Base-by-base conservation (phyloP, 2,113 vertebrate genomes). In the Ammodytes dubius region DNA sequence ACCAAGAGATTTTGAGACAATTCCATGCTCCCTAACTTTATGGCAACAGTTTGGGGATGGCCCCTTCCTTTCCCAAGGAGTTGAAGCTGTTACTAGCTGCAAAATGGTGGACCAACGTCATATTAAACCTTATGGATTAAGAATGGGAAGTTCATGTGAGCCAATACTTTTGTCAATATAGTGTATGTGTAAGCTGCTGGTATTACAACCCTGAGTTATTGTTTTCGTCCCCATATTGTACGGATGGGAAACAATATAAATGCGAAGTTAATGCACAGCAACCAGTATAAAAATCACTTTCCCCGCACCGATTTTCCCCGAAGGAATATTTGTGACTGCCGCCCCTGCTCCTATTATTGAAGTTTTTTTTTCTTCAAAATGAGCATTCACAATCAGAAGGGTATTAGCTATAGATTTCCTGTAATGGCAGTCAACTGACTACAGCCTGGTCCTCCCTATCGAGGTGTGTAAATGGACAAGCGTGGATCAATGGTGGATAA, bases 401-500 rank as follows among this genome's bases (percentile, higher is more conserved):
- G 71, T 88, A 93, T 93, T 86, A 88, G 63, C 57, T 94, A 94
- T 93, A 61, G 92, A 94, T 95, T 95, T 93, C 91, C 88, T 73
- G 88, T 95, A 94, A 94, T 95, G 90, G 85, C 19, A n/a, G 79
- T 79, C 82, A 27, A 84, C 86, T 80, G 87, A 91, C 83, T 86
- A 74, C 67, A 50, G 76, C 60, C 59, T 27, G 56, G 50, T 79
- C 64, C 77, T 74, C 76, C 81, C 79, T 27, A 85, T 87, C 14
- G 45, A 66, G 77, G 58, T 68, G 39, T 88, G 27, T 27, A 27
- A 89, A 87, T 86, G 76, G 91, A 88, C 58, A 42, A n/a, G 14
- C 52, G 17, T 50, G 61, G 83, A 92, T 93, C 80, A 89, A 91
- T 95, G 92, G 66, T 40, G 65, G 84, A 93, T 84, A 87, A 95